phyloP scores from a whole-genome alignment of 35 echinoderm and acorn worm species.

The Apostichopus parvimensis region DNA sequence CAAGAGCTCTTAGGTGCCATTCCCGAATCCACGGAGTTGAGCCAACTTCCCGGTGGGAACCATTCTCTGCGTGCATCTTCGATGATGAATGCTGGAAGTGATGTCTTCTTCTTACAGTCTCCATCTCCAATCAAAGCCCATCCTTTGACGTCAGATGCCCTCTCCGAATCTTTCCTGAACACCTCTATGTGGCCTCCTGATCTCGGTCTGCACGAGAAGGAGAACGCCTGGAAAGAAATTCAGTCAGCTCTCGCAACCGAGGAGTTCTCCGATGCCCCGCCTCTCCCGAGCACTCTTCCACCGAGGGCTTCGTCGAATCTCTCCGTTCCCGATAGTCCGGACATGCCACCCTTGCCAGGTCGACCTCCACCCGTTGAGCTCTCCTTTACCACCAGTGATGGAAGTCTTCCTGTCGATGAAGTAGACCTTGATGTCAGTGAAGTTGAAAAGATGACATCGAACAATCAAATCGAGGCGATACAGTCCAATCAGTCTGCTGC shows the following conservation, averaged over 20 bases:
- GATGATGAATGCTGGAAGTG: not conserved
- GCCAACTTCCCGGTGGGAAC: not conserved
- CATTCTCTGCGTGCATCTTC: not conserved
- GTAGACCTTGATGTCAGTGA: not conserved
- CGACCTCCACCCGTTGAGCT: constrained; percentile 43
- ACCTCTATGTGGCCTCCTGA: constrained; percentile 38
- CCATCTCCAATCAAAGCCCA: not conserved
- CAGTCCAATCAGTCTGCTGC: not conserved
- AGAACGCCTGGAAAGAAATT: constrained; percentile 22
- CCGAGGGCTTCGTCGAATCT: constrained; percentile 55
- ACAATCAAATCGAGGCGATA: not conserved
- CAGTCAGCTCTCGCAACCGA: constrained; percentile 33
- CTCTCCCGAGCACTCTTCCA: constrained; percentile 21
- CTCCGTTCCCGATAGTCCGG: constrained; percentile 33
- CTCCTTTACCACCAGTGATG: not conserved
- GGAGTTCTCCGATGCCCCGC: constrained; percentile 1
- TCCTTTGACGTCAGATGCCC: not conserved
- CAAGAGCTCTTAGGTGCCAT: constrained; percentile 12
- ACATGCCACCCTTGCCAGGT: constrained; percentile 37
- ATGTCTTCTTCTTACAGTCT: not conserved
- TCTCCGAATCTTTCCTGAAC: constrained; percentile 27
- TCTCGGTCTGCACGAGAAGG: constrained; percentile 11
- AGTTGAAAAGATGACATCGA: not conserved
- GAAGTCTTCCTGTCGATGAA: not conserved
- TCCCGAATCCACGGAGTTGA: not conserved